Base-by-base conservation (phyloP, 2,888 invertebrate genomes). In the Microplitis manilae region DNA sequence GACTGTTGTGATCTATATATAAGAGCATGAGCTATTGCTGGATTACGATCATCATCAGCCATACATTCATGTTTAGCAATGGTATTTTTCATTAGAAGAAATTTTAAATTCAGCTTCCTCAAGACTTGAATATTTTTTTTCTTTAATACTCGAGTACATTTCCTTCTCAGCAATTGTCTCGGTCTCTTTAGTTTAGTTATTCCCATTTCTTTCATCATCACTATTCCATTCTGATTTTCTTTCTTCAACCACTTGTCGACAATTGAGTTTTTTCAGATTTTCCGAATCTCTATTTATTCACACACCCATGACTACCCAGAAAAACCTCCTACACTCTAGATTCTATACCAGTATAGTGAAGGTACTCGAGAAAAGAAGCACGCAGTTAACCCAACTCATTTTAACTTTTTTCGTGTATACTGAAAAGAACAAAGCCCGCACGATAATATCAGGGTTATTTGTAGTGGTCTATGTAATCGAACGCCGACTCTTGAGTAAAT, bases 141-240 rank as follows among this genome's bases (percentile, higher is more conserved):
- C 2, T 30, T 30, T 30, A 30, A 4, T 65, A 41, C 50, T 64
- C 50, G 65, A 20, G 6, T 72, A 62, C 13, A 38, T 15, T 61
- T 65, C 50, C 61, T 59, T 70, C 64, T 67, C 64, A 64, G 60
- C 64, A 69, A 59, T 83, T 82, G 83, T 81, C 82, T 81, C 82
- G 83, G 82, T 83, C 77, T 79, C 81, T 82, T 82, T 83, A 67
- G 6, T 39, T 68, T 70, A 4, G 30, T 62, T 20, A 40, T 64
- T 61, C 20, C 39, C n/a, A 61, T 68, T 75, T 68, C 61, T 39
- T 71, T 76, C 59, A 20, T 17, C 39, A 65, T 62, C 40, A 69
- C 64, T 68, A 65, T 68, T 39, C 68, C 17, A 8, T 41, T 40
- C 17, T 17, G n/a, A 9, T 13, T 68, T 68, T 40, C 68, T 40